Base-by-base conservation (phyloP, 2,797 vertebrate genomes). In the Ambastaia sidthimunki region DNA sequence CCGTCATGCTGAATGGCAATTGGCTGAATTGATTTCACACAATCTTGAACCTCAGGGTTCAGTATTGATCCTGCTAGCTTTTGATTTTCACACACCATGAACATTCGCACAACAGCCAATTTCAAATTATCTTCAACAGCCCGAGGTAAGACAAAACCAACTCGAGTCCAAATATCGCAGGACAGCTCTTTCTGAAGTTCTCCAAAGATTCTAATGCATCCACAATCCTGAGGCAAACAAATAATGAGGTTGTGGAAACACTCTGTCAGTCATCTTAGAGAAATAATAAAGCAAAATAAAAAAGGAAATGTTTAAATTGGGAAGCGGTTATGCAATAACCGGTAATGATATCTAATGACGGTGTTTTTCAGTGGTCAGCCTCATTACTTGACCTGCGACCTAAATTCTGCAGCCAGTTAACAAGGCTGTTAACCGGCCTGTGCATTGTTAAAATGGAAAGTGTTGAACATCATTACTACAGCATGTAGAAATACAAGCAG, bases 351-450 rank as follows among this genome's bases (percentile, higher is more conserved):
- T 86, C 55, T 84, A 80, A 85, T 80, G 86, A 72, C 71, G 21
- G 72, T 55, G 77, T 16, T 73, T 84, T 74, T 83, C 68, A 77
- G 69, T 75, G 73, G 66, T 50, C 86, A 47, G 71, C 65, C 84
- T 89, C 82, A 87, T 89, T 90, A 89, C 84, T 81, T 83, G 73
- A 83, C 81, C 83, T 84, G 70, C 90, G 88, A 90, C 91, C 90
- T 90, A 91, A 88, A 83, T 80, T 62, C 71, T 70, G 78, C 76
- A 86, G 80, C 85, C 88, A 87, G 92, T 92, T 90, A 93, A 89
- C 85, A 87, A 75, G 59, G 66, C 75, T 91, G 89, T 87, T 85
- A 86, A 67, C 84, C 85, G 83, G 37, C 73, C 82, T 55, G 82
- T 72, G 73, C 83, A 83, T 87, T 85, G 63, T 88, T 80, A 78